Base-by-base conservation (phyloP, 2,113 vertebrate species). In the Dolichallabes microphthalmus region DNA sequence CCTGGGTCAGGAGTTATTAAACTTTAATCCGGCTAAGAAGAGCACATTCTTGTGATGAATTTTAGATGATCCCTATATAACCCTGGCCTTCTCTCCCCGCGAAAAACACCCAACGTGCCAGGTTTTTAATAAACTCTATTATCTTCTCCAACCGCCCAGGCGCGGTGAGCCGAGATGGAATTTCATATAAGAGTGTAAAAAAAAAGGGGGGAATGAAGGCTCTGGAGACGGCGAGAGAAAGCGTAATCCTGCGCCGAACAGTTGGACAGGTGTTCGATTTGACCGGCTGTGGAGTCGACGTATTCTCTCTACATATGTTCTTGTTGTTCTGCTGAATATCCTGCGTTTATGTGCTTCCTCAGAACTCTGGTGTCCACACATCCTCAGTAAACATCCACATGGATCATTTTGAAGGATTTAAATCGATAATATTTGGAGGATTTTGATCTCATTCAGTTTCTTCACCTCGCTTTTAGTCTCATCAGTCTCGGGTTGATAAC, bases 11-110 rank as follows among this genome's bases (percentile, higher is more conserved):
- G 87, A 94, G 93, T 94, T 95, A 95, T 95, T 95, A 94, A 95
- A 95, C 90, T 95, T 94, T 94, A 95, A 95, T 95, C 93, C 93
- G 86, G 89, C 91, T 89, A 94, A 93, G 93, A 94, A 94, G 91
- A 93, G 92, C 93, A 93, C 93, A 94, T 93, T 95, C 92, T 89
- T 87, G 91, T 89, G 90, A 94, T 95, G 93, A 95, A 95, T 95
- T 95, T 94, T 95, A 94, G 91, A 95, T 94, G 95, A 94, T 91
- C 91, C 90, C 91, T 88, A 90, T 91, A 88, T 94, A 92, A 93
- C 93, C 92, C 91, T 88, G 89, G 91, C 90, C 90, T 85, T 85
- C 88, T 69, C 75, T 86, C 20, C 20, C 53, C 27, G 3, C 11
- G 6, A 55, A 73, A 75, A 87, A 91, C 88, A 90, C 83, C 89